Percentiles rank a stretch among this genome's conserved stretches.
Conservation (phyloP, 2,113 vertebrate genomes). For the Oenanthe oenanthe region DNA sequence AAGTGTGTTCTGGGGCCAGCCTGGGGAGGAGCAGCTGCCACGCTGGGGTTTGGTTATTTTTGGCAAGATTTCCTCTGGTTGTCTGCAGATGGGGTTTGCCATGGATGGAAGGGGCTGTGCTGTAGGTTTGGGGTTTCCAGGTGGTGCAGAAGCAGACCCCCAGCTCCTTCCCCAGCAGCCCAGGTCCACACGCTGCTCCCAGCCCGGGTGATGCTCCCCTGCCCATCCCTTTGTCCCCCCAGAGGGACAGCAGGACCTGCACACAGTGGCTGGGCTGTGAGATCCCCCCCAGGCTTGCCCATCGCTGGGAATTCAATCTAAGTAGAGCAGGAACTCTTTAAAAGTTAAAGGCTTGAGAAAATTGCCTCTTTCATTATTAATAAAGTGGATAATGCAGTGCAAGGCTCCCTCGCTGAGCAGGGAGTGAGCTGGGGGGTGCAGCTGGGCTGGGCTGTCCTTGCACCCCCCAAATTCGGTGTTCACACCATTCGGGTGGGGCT, state of each 20-base stretch:
- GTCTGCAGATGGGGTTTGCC: not conserved
- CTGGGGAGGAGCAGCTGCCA: accelerated
- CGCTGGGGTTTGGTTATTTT: not conserved
- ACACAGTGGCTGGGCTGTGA: not conserved
- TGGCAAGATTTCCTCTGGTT: accelerated
- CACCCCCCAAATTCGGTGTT: not conserved
- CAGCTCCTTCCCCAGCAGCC: not conserved
- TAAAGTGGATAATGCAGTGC: slow-evolving; percentile 25
- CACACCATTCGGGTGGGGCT: not conserved
- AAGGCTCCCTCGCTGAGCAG: accelerated
- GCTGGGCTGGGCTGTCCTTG: not conserved
- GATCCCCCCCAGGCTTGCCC: not conserved
- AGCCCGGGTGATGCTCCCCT: accelerated
- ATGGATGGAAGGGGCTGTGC: not conserved
- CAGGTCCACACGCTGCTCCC: not conserved
- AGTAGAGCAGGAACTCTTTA: slow-evolving; percentile 45
- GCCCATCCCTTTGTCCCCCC: not conserved
- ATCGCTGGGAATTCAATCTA: not conserved
- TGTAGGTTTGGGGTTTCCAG: not conserved
- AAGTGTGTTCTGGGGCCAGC: not conserved
- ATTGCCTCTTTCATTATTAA: slow-evolving; percentile 65
- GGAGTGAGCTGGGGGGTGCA: not conserved
- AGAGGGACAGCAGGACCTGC: not conserved
- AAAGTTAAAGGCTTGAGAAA: slow-evolving; percentile 64
- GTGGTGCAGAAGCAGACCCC: not conserved